Base-by-base conservation (phyloP, 2,888 invertebrate species). In the Mimumesa dahlbomi region DNA sequence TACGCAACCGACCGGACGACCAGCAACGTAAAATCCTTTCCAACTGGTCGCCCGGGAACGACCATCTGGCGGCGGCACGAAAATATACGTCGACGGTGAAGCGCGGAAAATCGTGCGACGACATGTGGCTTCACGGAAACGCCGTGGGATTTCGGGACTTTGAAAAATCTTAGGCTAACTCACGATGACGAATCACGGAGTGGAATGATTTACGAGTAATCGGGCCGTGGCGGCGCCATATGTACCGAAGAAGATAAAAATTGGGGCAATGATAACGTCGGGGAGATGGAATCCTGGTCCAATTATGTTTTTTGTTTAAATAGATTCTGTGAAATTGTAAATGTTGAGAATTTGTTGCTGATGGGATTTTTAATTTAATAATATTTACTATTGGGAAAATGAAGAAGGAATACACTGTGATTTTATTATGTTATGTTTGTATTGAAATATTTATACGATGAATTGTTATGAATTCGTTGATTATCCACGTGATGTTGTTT, bases 171-270 rank as follows among this genome's bases (percentile, higher is more conserved):
- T 31, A 29, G 38, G 36, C 25, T 56, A 36, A 25, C 48, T 48
- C 29, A 52, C 71, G 75, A 77, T 73, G 79, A 78, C 73, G 73
- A 78, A 73, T 79, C 76, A 63, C 57, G 43, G 48, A 25, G 11
- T n/a, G 40, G 34, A 54, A 45, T 68, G 76, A 79, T 70, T 79
- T 79, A 66, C 43, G 65, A 65, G 48, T 64, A 56, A 76, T 73
- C 61, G 14, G n/a, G 16, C 34, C 22, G 25, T 25, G 64, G 29
- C n/a, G 43, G 48, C 57, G 63, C 65, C 80, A 72, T 68, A 72
- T 72, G 71, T 49, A 52, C 40, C 22, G 38, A 9, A 22, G 18
- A 19, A 54, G 72, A 71, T 71, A 65, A 71, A n/a, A 46, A 65
- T 71, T 71, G 53, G 61, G 50, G 66, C 38, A 53, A 22, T 43